Evolutionary conservation across 2,797 vertebrate species (phyloP), one percentile per base, ranked within the genome.

Genomic region (Periparus ater): DNA sequence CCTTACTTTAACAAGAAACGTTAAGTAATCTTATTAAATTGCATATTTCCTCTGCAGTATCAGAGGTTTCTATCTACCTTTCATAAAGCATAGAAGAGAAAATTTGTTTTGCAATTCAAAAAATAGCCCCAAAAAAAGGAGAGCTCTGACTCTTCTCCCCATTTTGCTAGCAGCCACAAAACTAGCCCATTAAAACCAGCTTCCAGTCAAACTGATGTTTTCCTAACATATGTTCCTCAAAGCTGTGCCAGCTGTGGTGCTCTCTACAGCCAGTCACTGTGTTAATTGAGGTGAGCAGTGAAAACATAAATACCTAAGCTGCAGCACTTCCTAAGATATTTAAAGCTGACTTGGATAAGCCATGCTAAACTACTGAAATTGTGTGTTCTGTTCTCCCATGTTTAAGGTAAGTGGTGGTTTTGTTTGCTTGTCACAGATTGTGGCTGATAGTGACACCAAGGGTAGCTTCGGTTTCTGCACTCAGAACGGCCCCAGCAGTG

Each of bases 241-340:
- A 93, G 82, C 87, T 80, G 32, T 72, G 61, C 72, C 94, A 97
- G 91, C 89, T 96, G 91, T 54, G 88, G 65, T 48, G 68, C 51
- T 83, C 72, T 80, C 87, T 17, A 11, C 51, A 85, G 72, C 87
- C 92, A 83, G 48, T 81, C 89, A 5, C 51, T 10, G 40, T 75
- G 84, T 75, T 93, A 95, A 91, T 42, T 92, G 87, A 94, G 79
- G 87, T 89, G 83, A 96, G 67, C 76, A 88, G 50, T 54, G 79
- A 91, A 85, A 96, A 85, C 36, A 79, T 60, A 93, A 95, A 92
- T 73, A 68, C 70, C 54, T 58, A 71, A 85, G 61, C 26, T 75
- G 60, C 25, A 38, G 65, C 68, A 72, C 36, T 70, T 92, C 68
- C 47, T 55, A 30, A 89, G 88, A 74, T 68, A 83, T 51, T 92